These are phyloP conservation scores for Lichenostomus cassidix DNA, from an alignment of 2,113 vertebrate species.

Conservation along the genomic window DNA sequence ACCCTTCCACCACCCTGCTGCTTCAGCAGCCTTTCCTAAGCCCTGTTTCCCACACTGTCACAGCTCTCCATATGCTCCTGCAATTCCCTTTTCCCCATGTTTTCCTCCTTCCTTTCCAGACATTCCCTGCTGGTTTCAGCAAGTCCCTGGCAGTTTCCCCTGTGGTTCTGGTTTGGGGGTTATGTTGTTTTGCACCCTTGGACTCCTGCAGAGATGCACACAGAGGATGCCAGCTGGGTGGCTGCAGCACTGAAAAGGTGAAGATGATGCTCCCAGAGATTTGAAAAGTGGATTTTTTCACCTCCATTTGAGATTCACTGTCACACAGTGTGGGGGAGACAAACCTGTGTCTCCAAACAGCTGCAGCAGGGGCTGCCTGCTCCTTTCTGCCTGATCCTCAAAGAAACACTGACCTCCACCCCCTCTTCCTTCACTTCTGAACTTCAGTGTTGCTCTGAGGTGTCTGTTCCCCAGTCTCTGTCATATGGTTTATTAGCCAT, in stretches of 20 bases:
- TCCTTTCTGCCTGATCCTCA: not conserved
- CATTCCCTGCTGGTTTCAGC: not conserved
- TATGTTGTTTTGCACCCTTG: rapidly evolving
- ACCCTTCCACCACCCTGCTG: not conserved
- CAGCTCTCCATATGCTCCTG: not conserved
- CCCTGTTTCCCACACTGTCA: not conserved
- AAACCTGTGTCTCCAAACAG: not conserved
- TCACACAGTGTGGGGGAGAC: not conserved
- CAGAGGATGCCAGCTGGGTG: not conserved
- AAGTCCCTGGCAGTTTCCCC: not conserved
- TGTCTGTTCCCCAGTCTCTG: not conserved
- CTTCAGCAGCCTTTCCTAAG: not conserved
- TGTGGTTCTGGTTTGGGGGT: not conserved
- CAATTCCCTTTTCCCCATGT: not conserved
- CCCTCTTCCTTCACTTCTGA: not conserved
- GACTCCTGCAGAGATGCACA: not conserved
- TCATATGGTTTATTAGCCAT: not conserved
- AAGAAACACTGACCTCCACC: not conserved
- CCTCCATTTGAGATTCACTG: not conserved
- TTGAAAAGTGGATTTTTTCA: not conserved
- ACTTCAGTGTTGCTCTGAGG: not conserved
- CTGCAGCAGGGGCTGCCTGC: not conserved
- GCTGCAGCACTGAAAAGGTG: not conserved
- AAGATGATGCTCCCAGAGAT: not conserved
- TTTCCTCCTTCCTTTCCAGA: not conserved